Conservation (phyloP, 1,140 invertebrate genomes). For the Charaxes varanes region DNA sequence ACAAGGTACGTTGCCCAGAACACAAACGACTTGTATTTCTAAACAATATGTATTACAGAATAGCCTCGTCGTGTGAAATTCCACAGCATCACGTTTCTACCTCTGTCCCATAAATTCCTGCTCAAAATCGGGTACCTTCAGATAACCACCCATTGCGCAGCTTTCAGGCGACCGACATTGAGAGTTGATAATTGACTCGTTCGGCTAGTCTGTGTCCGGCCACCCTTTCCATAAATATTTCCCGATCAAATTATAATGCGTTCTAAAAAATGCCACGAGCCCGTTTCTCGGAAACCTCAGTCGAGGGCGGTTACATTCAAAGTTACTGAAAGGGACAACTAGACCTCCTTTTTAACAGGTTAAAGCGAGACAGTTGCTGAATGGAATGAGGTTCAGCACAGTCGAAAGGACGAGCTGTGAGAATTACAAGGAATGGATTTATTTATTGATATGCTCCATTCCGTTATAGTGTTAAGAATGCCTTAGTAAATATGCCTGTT, state of each 20-base stretch:
- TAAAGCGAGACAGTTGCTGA: slow-evolving; percentile 39
- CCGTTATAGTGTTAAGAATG: slow-evolving; percentile 45
- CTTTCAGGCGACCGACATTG: slow-evolving; percentile 49
- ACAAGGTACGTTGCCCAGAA: background rate
- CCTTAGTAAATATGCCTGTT: slow-evolving; percentile 3
- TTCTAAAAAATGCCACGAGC: slow-evolving; percentile 67
- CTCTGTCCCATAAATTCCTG: slow-evolving; percentile 56
- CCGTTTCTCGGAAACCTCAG: slow-evolving; percentile 54
- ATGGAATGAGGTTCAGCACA: slow-evolving; percentile 61
- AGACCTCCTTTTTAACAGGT: slow-evolving; percentile 6
- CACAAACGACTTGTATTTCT: no score
- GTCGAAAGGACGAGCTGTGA: slow-evolving; percentile 54
- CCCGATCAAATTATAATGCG: slow-evolving; percentile 72
- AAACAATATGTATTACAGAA: slow-evolving; percentile 11
- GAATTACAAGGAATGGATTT: slow-evolving; percentile 70
- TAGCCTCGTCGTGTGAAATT: slow-evolving; percentile 41
- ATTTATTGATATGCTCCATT: slow-evolving; percentile 64
- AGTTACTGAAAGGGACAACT: slow-evolving; percentile 35
- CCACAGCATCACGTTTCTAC: slow-evolving; percentile 41
- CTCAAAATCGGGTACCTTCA: slow-evolving; percentile 39
- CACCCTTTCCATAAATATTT: slow-evolving; percentile 73
- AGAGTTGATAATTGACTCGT: slow-evolving; percentile 68
- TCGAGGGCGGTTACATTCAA: slow-evolving; percentile 64
- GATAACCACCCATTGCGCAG: slow-evolving; percentile 60
- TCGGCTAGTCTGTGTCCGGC: slow-evolving; percentile 53